These are phyloP conservation scores for Xanthostigma xanthostigma DNA, from an alignment of 2,888 invertebrate species.

Conservation along the genomic window DNA sequence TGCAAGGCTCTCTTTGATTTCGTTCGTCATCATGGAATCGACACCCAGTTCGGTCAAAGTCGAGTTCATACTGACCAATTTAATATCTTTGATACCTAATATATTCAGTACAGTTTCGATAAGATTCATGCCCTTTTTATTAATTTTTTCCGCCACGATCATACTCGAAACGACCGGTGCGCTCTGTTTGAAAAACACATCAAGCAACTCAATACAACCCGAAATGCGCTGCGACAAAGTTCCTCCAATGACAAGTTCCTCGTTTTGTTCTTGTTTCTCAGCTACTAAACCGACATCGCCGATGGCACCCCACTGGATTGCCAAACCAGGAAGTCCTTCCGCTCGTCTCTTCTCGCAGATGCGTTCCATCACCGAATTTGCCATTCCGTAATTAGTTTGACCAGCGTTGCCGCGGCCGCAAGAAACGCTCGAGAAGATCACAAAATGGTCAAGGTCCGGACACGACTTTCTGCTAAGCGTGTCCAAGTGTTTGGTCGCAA, in stretches of 20 bases:
- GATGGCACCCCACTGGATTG: slow-evolving; percentile 87
- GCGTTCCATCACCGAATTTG: slow-evolving; percentile 82
- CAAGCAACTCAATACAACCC: slow-evolving; percentile 45
- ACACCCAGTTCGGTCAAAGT: no score
- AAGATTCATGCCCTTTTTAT: slow-evolving; percentile 24
- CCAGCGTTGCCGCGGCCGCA: slow-evolving; percentile 86
- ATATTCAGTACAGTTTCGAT: slow-evolving; percentile 57
- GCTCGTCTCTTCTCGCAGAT: slow-evolving; percentile 59
- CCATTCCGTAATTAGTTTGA: slow-evolving; percentile 81
- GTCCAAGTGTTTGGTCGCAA: slow-evolving; percentile 9
- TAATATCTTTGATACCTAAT: slow-evolving; percentile 23
- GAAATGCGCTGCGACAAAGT: slow-evolving; percentile 51
- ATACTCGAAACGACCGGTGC: slow-evolving; percentile 61
- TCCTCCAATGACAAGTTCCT: slow-evolving; percentile 35
- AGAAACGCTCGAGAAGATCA: slow-evolving; percentile 81
- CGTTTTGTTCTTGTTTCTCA: slow-evolving; percentile 32
- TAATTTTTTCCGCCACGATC: slow-evolving; percentile 69
- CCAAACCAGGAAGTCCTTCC: slow-evolving; percentile 61
- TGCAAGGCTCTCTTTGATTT: slow-evolving; percentile 85
- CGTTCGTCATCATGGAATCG: slow-evolving; percentile 53
- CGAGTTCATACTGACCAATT: no score
- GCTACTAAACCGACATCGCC: slow-evolving; percentile 70
- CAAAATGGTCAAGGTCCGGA: slow-evolving; percentile 47
- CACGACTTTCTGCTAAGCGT: slow-evolving; percentile 46
- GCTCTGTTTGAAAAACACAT: slow-evolving; percentile 51